Evolutionary conservation across 2,888 invertebrate species (phyloP).

Genomic region (Homarus gammarus): DNA sequence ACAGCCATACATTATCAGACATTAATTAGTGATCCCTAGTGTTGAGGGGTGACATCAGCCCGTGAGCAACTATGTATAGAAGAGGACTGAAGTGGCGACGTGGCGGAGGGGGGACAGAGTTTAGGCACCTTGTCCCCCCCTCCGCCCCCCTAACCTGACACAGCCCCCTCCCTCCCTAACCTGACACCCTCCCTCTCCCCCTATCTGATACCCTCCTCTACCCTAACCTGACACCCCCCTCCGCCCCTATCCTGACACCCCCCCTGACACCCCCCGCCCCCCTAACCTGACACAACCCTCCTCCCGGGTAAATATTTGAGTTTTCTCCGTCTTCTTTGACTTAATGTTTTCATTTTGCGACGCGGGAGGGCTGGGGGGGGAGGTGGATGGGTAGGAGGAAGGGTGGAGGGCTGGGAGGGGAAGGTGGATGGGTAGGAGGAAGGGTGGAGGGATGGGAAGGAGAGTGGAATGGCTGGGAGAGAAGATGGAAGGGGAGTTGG

Average conservation of each 20-base stretch:
- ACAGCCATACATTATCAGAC: no score
- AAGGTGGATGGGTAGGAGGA: no score
- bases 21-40: no score
- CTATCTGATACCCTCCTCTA: not conserved
- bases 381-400: no score
- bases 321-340: conserved; percentile 60
- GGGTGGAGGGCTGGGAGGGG: not conserved
- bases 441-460: no score
- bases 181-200: no score
- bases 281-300: conserved; percentile 34
- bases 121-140: not conserved
- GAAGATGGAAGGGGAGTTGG: no score
- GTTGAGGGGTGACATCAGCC: no score
- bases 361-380: conserved; percentile 9
- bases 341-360: conserved; percentile 63
- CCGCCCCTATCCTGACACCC: no score
- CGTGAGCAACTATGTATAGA: no score
- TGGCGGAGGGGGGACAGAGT: not conserved
- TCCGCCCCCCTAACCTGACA: not conserved
- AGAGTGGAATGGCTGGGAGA: no score
- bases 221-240: conserved; percentile 28
- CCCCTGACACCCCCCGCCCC: not conserved
- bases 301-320: conserved; percentile 53
- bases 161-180: not conserved
- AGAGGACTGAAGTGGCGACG: not conserved